Conservation (phyloP, 2,797 vertebrate genomes). For the Mormyrops boulengeri region DNA sequence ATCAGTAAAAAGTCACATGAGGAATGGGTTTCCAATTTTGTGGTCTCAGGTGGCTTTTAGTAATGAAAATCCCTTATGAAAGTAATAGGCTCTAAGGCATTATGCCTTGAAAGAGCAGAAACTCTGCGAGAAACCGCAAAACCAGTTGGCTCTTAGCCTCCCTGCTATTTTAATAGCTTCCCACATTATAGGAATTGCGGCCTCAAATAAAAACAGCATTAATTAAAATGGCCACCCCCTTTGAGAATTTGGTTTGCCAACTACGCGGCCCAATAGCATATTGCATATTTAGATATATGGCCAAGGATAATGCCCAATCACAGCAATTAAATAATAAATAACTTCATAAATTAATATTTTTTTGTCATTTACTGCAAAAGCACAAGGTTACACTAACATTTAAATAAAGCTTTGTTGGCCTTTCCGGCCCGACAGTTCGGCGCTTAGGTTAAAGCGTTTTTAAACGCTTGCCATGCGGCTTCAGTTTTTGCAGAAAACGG, state of each 20-base stretch:
- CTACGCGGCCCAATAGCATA: background rate
- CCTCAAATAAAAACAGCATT: slow-evolving; percentile 5
- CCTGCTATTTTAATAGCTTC: background rate
- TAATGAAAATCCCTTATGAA: slow-evolving; percentile 9
- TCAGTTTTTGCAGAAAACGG: background rate
- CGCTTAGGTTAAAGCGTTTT: background rate
- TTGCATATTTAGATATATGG: background rate
- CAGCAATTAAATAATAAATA: background rate
- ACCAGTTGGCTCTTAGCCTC: background rate
- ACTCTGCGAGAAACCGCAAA: background rate
- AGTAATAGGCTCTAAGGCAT: slow-evolving; percentile 7
- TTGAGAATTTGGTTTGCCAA: background rate
- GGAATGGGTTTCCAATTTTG: background rate
- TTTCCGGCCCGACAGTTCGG: background rate
- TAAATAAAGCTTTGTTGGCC: background rate
- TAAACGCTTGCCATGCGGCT: background rate
- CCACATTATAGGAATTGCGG: slow-evolving; percentile 11
- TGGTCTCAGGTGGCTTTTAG: background rate
- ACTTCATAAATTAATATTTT: background rate
- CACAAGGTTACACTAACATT: background rate
- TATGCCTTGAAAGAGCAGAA: background rate
- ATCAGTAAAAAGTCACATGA: background rate
- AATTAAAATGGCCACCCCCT: slow-evolving; percentile 12
- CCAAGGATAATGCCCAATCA: background rate
- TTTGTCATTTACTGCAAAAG: background rate